Percentiles rank a stretch among this genome's conserved stretches.
Evolutionary conservation across 2,888 invertebrate species (phyloP).

Genomic region (Opisthograptis luteolata): DNA sequence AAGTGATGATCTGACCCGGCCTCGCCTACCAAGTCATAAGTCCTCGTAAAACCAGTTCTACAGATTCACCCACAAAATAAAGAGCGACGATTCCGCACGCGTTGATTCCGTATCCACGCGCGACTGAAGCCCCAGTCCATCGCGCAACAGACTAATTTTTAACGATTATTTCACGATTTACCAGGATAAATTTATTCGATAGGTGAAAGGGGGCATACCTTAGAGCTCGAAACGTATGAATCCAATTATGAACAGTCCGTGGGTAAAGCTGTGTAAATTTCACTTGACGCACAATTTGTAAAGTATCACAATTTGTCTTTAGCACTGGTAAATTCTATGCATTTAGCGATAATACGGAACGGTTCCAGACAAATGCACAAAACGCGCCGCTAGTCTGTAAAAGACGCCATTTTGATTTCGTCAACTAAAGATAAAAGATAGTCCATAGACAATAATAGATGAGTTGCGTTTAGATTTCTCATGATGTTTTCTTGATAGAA

Average conservation of each 20-base stretch:
- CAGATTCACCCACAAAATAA: constrained; percentile 73
- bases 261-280: constrained; percentile 21
- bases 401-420: constrained; percentile 84
- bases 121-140: constrained; percentile 29
- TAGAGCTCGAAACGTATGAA: constrained; percentile 42
- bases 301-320: constrained; percentile 62
- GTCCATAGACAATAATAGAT: constrained; percentile 59
- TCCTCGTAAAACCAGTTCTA: constrained; percentile 65
- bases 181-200: constrained; percentile 64
- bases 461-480: constrained; percentile 44
- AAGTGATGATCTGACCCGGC: constrained; percentile 63
- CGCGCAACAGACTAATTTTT: constrained; percentile 27
- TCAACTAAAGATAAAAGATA: constrained; percentile 79
- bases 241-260: constrained; percentile 33
- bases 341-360: constrained; percentile 58
- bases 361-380: constrained; percentile 41
- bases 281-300: constrained; percentile 36
- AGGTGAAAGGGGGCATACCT: constrained; percentile 83
- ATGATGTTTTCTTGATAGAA: no score
- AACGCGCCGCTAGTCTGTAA: constrained; percentile 68
- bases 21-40: constrained; percentile 55
- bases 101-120: constrained; percentile 43
- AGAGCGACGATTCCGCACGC: constrained; percentile 62
- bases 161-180: constrained; percentile 53
- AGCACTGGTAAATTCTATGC: constrained; percentile 64